These are phyloP conservation scores for Romanogobio albipinnatus DNA, from an alignment of 2,113 vertebrate genomes.

Conservation along the genomic window DNA sequence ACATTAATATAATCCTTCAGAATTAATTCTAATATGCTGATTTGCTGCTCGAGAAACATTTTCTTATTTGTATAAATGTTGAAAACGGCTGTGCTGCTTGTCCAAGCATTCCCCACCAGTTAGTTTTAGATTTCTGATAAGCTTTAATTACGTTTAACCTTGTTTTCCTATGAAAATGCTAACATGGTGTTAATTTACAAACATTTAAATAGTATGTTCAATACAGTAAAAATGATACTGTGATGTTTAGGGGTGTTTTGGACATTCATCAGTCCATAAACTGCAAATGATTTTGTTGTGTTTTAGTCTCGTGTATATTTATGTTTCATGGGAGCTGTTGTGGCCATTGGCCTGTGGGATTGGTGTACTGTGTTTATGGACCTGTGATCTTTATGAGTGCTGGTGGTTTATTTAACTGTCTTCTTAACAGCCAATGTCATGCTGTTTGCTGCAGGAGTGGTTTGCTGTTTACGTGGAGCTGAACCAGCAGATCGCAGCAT, in stretches of 20 bases:
- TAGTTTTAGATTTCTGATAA: not conserved
- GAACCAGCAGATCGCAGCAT: constrained; percentile 96
- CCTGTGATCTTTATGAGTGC: not conserved
- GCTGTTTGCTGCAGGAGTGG: constrained; percentile 85
- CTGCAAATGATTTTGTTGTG: not conserved
- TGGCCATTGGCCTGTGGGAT: not conserved
- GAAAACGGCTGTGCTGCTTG: too few species aligned
- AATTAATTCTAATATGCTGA: too few species aligned
- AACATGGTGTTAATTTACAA: not conserved
- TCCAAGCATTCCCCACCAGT: not conserved
- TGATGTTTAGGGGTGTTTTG: too few species aligned
- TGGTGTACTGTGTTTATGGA: not conserved
- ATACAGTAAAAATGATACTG: too few species aligned
- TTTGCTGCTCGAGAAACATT: too few species aligned
- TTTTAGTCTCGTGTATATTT: not conserved
- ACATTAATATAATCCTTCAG: too few species aligned
- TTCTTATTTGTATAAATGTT: too few species aligned
- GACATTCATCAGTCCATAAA: not conserved
- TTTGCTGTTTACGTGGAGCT: constrained; percentile 98
- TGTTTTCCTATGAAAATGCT: not conserved
- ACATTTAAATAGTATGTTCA: not conserved
- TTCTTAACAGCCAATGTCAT: not conserved
- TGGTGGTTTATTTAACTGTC: not conserved
- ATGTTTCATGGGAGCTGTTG: not conserved
- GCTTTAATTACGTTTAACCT: not conserved